A percentile compares a stretch with the other conserved stretches of the same genome.
phyloP scores from a whole-genome alignment of 2,888 invertebrate genomes.

The Drosophila yooni region DNA sequence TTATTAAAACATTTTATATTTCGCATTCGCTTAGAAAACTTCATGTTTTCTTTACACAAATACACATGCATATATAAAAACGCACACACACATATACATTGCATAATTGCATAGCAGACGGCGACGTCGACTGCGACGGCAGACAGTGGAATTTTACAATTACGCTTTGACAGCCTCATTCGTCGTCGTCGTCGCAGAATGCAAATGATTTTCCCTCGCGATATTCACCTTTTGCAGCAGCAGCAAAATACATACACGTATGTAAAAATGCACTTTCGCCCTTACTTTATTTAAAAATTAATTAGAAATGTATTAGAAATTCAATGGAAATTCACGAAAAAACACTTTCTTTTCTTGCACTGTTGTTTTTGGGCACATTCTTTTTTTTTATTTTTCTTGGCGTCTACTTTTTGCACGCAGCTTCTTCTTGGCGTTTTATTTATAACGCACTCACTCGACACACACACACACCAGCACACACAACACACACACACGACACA shows the following conservation, averaged over 20 bases:
- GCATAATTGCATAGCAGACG: conserved; percentile 45
- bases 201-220: conserved; percentile 74
- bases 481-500: conserved; percentile 31
- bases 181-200: conserved; percentile 73
- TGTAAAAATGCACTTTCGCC: conserved; percentile 74
- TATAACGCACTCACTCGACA: conserved; percentile 63
- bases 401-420: conserved; percentile 72
- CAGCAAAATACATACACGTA: conserved; percentile 29
- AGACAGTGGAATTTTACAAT: conserved; percentile 82
- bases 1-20: conserved; percentile 55
- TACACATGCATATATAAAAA: conserved; percentile 22
- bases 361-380: conserved; percentile 70
- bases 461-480: conserved; percentile 54
- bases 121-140: conserved; percentile 63
- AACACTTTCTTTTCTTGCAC: conserved; percentile 71
- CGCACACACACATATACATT: conserved; percentile 4
- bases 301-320: conserved; percentile 55
- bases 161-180: conserved; percentile 82
- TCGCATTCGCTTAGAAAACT: conserved; percentile 61
- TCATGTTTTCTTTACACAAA: conserved; percentile 64
- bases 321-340: conserved; percentile 53
- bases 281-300: conserved; percentile 55
- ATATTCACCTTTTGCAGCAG: conserved; percentile 68
- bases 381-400: conserved; percentile 72
- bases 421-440: conserved; percentile 74